Evolutionary conservation across 2,113 vertebrate species (phyloP), one percentile per base, ranked within the genome.

Genomic region (Chionis minor): DNA sequence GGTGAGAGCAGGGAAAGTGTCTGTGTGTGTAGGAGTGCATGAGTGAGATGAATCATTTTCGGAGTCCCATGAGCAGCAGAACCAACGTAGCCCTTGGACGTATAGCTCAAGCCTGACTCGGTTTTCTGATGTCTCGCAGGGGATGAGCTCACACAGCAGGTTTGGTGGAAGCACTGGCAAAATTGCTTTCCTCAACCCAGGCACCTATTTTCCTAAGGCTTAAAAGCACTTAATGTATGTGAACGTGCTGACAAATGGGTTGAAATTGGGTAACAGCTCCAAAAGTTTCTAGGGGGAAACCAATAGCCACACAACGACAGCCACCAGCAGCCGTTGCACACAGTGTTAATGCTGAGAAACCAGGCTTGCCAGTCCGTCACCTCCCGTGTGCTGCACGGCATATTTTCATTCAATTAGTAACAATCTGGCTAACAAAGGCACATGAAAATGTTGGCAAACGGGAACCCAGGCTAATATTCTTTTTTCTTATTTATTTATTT

Each of bases 41-140:
- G 61, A 54, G 38, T 33, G 88, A 75, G 90, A 65, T 92, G 91
- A 97, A 85, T 94, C 96, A 95, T n/a, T 30, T 28, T 51, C 66
- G 91, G 86, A 90, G 86, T 90, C 93, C 81, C 28, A 7, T 91
- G 93, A 96, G 94, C 85, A 75, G 92, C 84, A 95, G 70, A 49
- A 89, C 92, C 90, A 65, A 24, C 0, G 6, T 22, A 75, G 91
- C 56, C 74, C 52, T 88, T 35, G 84, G 94, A 91, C 3, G 16
- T 24, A 27, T 12, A 79, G 84, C 93, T 93, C 47, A 75, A 59
- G 56, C 74, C 52, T 80, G 89, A 49, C 81, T 92, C 0, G 3
- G 49, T 82, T 82, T 87, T 82, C 84, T 80, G 91, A 69, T 90
- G 87, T 67, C 90, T 96, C 81, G 65, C 1, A 61, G 58, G 44